phyloP scores from a whole-genome alignment of 92 coral and sea anemone genomes.

The Phenganax marumi region DNA sequence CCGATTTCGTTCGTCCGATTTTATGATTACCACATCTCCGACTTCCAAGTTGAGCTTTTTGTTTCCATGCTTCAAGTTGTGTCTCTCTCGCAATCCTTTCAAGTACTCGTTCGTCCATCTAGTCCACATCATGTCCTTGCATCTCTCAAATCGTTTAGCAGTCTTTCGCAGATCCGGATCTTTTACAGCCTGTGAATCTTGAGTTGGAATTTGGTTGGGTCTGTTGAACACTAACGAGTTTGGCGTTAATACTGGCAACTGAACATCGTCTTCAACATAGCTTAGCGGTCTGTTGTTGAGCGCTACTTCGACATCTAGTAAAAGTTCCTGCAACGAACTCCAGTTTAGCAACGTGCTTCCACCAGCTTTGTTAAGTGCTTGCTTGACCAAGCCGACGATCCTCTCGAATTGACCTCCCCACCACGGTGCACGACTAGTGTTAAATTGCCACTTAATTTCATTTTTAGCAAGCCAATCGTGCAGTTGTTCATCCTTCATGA shows the following conservation, averaged over 20 bases:
- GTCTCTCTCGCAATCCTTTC: background rate
- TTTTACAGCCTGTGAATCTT: background rate
- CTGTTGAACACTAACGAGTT: background rate
- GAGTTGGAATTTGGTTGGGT: background rate
- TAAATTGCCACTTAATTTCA: background rate
- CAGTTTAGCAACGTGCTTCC: conserved; percentile 14
- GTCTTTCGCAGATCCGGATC: background rate
- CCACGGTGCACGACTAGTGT: conserved; percentile 19
- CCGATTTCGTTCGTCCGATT: background rate
- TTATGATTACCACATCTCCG: background rate
- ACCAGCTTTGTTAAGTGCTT: conserved; percentile 21
- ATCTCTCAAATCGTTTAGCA: background rate
- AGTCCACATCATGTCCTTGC: background rate
- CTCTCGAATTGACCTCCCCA: too few relatives aligned
- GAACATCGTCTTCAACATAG: background rate
- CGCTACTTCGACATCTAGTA: conserved; percentile 1
- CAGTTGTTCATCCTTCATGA: background rate
- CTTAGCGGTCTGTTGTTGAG: background rate
- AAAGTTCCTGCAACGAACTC: conserved; percentile 20
- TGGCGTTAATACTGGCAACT: background rate
- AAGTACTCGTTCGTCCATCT: conserved; percentile 3
- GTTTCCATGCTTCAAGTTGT: background rate
- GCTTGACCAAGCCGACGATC: background rate
- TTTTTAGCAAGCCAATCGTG: background rate
- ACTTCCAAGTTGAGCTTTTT: background rate